Base-by-base conservation (phyloP, 1,140 invertebrate genomes). In the Drosophila repleta region DNA sequence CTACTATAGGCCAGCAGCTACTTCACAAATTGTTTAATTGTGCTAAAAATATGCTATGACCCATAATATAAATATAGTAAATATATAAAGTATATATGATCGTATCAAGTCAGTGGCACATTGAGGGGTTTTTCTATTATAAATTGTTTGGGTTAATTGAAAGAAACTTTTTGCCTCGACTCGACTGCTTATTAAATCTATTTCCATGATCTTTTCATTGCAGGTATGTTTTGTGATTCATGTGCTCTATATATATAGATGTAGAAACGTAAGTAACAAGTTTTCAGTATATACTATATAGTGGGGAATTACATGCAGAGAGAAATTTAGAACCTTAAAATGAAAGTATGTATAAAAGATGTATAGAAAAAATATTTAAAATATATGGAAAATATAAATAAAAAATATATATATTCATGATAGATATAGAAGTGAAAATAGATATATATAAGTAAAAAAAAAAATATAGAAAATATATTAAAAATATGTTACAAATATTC, bases 171-270 rank as follows among this genome's bases (percentile, higher is more conserved):
- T 46, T 21, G 52, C 46, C 18, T 46, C 1, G 26, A 52, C 18
- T 46, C 1, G 26, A 52, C 21, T 35, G 46, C 13, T 13, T 13
- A 24, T 29, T 18, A 21, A 60, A 56, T 11, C 15, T 48, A 65
- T 43, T 21, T 56, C 11, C 65, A 62, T 45, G 73, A 3, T 79
- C 18, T 39, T 78, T 68, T 77, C 57, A 13, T 80, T 80, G 13
- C 75, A 82, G 79, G 70, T 83, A 83, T 78, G 75, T 77, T 77
- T 67, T 66, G 37, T 66, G 68, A 46, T 37, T 45, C 57, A 61
- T 37, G 39, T 39, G 5, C 13, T 20, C n/a, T 46, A 24, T 17
- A 48, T 35, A 17, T 32, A 17, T n/a, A 37, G 18, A 5, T 2
- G 1, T 15, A 15, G 4, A n/a, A 17, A 2, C 17, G 18, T n/a